Conservation (phyloP, 2,888 invertebrate genomes). For the Dasypolia templi region DNA sequence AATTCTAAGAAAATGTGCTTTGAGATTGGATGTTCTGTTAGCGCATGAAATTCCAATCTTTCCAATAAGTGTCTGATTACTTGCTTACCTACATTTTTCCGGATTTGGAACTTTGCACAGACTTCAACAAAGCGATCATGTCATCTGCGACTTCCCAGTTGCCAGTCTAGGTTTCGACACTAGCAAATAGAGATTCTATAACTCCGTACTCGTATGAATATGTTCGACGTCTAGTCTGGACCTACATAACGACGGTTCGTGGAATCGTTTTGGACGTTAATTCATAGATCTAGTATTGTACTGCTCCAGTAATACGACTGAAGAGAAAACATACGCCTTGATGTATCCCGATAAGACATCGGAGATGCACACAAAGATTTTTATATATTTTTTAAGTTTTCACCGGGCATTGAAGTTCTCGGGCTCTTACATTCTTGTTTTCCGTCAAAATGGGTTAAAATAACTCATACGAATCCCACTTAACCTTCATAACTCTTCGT, state of each 20-base stretch:
- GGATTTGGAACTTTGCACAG: not conserved
- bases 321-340: not conserved
- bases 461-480: conserved; percentile 31
- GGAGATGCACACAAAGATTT: no score
- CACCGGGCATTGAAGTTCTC: not conserved
- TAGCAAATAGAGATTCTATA: not conserved
- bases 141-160: no score
- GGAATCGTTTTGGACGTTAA: not conserved
- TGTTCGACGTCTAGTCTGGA: not conserved
- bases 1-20: not conserved
- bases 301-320: no score
- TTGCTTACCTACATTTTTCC: not conserved
- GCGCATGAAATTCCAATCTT: not conserved
- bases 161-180: not conserved
- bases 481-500: conserved; percentile 52
- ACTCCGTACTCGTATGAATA: not conserved
- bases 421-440: not conserved
- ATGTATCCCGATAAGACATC: no score
- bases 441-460: not conserved
- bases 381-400: not conserved
- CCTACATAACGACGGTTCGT: not conserved
- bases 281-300: no score
- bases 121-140: not conserved
- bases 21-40: not conserved
- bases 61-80: not conserved